Conservation (phyloP, 2,888 invertebrate genomes). For the Gerris lacustris region DNA sequence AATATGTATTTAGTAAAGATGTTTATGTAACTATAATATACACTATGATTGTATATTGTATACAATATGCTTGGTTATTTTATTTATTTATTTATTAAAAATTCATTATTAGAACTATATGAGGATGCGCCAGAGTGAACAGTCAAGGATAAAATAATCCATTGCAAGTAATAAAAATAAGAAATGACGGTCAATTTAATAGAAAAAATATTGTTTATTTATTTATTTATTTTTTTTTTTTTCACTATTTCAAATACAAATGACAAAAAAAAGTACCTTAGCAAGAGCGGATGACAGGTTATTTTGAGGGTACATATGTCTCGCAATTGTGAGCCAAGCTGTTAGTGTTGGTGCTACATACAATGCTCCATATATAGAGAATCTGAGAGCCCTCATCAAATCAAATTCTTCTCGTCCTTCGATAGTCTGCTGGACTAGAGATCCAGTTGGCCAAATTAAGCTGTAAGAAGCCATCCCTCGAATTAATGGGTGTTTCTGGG, state of each 20-base stretch:
- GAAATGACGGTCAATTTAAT: no score
- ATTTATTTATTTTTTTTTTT: no score
- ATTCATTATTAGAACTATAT: no score
- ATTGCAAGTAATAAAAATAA: no score
- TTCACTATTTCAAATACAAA: neutral
- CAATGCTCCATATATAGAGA: constrained; percentile 31
- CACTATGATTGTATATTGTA: no score
- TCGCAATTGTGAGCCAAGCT: constrained; percentile 50
- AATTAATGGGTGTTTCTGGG: constrained; percentile 42
- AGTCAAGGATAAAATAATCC: no score
- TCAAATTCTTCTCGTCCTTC: constrained; percentile 35
- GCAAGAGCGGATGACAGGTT: constrained; percentile 55
- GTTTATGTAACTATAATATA: no score
- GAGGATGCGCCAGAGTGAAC: no score
- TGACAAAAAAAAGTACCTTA: constrained; percentile 39
- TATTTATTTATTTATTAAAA: no score
- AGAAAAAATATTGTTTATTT: no score
- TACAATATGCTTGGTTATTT: no score
- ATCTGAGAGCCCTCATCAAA: constrained; percentile 28
- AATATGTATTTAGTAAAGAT: no score
- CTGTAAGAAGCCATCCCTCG: constrained; percentile 49
- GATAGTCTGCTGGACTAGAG: constrained; percentile 45
- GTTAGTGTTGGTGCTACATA: constrained; percentile 33
- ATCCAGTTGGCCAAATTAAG: constrained; percentile 47
- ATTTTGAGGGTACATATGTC: constrained; percentile 60